Conservation (phyloP, 1,140 invertebrate genomes). For the Megalonaias nervosa region DNA sequence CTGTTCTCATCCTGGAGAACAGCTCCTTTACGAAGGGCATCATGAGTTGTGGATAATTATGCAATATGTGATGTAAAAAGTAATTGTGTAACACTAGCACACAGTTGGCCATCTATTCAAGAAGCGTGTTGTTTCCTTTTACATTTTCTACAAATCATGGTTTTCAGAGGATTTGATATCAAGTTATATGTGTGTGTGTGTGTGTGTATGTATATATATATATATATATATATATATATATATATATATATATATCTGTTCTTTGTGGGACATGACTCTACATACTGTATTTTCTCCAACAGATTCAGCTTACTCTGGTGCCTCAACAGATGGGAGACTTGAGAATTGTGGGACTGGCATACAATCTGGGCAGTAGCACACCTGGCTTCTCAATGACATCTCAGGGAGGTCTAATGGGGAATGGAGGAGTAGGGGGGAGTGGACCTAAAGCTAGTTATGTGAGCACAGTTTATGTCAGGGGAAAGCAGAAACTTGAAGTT, state of each 20-base stretch:
- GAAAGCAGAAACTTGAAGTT: conserved; percentile 70
- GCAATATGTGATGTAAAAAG: neutral
- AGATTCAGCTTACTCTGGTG: conserved; percentile 64
- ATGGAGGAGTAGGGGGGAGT: conserved; percentile 21
- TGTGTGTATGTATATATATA: too few species aligned
- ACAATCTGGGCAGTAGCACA: conserved; percentile 65
- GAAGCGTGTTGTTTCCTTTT: neutral
- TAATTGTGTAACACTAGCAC: too few species aligned
- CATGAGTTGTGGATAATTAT: neutral
- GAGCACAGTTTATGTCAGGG: conserved; percentile 64
- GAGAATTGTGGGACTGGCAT: conserved; percentile 68
- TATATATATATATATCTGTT: neutral
- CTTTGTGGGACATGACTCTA: neutral
- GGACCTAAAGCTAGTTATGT: conserved; percentile 47
- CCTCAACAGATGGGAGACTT: conserved; percentile 68
- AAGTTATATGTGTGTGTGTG: too few species aligned
- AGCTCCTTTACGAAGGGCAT: neutral
- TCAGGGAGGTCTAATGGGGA: conserved; percentile 15
- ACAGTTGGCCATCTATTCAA: too few species aligned
- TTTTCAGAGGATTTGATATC: neutral
- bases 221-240: too few species aligned
- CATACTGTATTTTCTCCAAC: conserved; percentile 4
- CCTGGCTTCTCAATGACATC: conserved; percentile 40
- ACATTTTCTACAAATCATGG: neutral
- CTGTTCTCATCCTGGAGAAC: too few species aligned